These are phyloP conservation scores for Ctenomys sociabilis DNA, from an alignment of 2,113 vertebrate species.

Conservation along the genomic window DNA sequence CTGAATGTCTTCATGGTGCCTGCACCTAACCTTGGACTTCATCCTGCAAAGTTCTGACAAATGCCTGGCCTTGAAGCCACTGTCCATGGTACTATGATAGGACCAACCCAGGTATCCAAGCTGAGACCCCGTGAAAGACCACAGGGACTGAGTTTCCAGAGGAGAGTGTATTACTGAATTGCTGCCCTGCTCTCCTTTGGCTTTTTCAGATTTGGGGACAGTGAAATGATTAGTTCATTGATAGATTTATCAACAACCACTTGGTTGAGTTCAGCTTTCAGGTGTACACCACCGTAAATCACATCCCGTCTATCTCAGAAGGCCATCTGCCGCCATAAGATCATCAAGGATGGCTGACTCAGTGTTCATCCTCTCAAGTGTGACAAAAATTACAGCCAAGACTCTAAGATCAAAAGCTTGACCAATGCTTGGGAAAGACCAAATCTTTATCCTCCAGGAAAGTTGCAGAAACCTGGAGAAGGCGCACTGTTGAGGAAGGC, in stretches of 20 bases:
- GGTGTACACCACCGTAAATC: background rate
- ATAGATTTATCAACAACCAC: fast-evolving
- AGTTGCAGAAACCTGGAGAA: background rate
- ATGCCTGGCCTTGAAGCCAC: background rate
- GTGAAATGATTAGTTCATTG: background rate
- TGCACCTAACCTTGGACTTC: background rate
- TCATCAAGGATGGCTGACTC: no score
- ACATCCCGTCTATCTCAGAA: fast-evolving
- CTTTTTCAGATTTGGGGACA: background rate
- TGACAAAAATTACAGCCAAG: background rate
- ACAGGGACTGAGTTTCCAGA: background rate
- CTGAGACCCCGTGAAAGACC: background rate
- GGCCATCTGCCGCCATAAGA: background rate
- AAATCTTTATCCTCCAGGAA: background rate
- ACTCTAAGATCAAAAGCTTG: background rate
- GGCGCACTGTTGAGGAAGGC: background rate
- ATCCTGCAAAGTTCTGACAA: background rate
- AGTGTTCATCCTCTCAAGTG: no score
- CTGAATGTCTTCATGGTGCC: background rate
- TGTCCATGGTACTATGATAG: background rate
- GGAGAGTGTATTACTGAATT: background rate
- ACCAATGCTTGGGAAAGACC: no score
- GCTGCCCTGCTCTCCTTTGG: background rate
- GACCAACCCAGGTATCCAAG: background rate
- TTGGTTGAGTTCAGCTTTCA: background rate